These are phyloP conservation scores for Epizoanthus illoricatus DNA, from an alignment of 92 coral and sea anemone genomes.

Conservation along the genomic window DNA sequence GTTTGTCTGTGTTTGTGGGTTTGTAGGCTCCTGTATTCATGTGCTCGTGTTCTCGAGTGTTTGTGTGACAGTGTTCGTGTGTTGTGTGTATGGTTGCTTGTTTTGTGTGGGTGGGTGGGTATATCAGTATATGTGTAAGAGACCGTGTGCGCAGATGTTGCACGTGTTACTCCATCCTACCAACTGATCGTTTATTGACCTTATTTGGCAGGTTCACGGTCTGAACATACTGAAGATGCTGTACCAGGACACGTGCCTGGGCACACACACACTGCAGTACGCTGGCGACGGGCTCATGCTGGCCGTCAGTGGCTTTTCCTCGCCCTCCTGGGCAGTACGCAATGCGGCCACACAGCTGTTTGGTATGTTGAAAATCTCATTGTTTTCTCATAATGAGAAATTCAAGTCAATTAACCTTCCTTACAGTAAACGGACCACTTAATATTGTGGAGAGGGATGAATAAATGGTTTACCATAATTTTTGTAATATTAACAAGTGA, in stretches of 20 bases:
- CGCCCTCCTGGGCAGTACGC: conserved; percentile 76
- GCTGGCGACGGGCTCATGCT: conserved; percentile 63
- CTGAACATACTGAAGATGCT: conserved; percentile 65
- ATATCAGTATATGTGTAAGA: too few species aligned
- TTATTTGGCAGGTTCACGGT: conserved; percentile 59
- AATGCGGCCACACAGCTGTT: conserved; percentile 83
- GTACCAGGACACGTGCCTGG: conserved; percentile 71
- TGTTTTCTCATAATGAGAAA: background rate
- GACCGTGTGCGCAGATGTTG: background rate
- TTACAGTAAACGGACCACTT: background rate
- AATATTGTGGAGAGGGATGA: background rate
- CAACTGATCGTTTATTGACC: background rate
- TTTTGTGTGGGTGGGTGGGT: too few species aligned
- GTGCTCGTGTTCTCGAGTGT: too few species aligned
- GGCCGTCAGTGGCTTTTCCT: conserved; percentile 67
- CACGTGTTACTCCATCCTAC: background rate
- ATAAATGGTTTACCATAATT: too few species aligned
- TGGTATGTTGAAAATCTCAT: conserved; percentile 37
- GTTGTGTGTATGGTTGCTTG: too few species aligned
- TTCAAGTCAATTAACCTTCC: background rate
- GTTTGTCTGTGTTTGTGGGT: too few species aligned
- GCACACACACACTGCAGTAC: conserved; percentile 50
- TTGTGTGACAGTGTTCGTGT: too few species aligned
- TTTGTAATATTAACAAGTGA: too few species aligned
- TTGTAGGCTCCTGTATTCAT: too few species aligned